These are phyloP conservation scores for Dipodomys merriami DNA, from an alignment of 2,113 vertebrate genomes.

Conservation along the genomic window DNA sequence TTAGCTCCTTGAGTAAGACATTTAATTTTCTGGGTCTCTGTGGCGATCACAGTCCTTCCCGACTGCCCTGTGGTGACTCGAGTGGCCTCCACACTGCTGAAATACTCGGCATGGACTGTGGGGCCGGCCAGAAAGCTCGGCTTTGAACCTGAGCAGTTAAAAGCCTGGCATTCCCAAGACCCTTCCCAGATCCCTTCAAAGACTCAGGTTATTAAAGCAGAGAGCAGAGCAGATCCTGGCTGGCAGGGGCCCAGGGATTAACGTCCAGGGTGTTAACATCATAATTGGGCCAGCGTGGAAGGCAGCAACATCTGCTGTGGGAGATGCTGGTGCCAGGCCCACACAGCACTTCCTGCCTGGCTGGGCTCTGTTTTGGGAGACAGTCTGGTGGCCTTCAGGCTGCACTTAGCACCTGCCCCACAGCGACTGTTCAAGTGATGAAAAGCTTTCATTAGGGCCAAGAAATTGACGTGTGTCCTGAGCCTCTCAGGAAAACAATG, in stretches of 20 bases:
- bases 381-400: conserved; percentile 38
- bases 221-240: neutral
- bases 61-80: neutral
- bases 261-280: conserved; percentile 39
- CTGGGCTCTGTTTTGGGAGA: conserved; percentile 1
- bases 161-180: neutral
- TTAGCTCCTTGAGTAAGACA: conserved; percentile 66
- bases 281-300: neutral
- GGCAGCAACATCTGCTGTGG: conserved; percentile 57
- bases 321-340: conserved; percentile 26
- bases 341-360: neutral
- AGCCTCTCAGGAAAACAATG: conserved; percentile 3
- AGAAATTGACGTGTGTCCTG: conserved; percentile 50
- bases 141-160: neutral
- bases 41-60: neutral
- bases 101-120: neutral
- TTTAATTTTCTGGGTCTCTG: conserved; percentile 50
- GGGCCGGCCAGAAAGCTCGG: neutral
- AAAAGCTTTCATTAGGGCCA: conserved; percentile 50
- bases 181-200: neutral
- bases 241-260: conserved; percentile 61
- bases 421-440: conserved; percentile 32
- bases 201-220: neutral
- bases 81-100: neutral
- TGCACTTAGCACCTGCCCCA: neutral